Evolutionary conservation across 35 echinoderm and acorn worm genomes (phyloP).

Genomic region (Ptychodera flava): DNA sequence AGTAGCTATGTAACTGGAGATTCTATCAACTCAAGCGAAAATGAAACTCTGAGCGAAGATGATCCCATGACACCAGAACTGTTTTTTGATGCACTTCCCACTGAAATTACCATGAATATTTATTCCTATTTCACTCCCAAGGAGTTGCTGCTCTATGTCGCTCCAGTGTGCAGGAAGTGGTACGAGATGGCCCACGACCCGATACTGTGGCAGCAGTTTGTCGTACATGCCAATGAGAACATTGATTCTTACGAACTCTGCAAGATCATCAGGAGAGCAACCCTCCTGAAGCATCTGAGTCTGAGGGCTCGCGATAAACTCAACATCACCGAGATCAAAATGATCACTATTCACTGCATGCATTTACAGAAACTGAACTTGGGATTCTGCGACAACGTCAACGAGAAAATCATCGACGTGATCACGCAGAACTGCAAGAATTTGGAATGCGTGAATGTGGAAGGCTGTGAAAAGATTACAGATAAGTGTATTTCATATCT

Average conservation of each 20-base stretch:
- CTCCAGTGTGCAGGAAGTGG: conserved; percentile 44
- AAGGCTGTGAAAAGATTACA: conserved; percentile 41
- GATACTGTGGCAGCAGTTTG: conserved; percentile 41
- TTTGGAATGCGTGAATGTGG: conserved; percentile 30
- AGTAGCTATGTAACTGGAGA: too few species aligned
- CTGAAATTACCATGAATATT: conserved; percentile 39
- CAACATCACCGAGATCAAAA: conserved; percentile 22
- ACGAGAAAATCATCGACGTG: neutral
- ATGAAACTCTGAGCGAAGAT: too few species aligned
- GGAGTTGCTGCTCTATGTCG: conserved; percentile 25
- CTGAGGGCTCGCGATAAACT: conserved; percentile 30
- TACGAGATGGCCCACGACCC: conserved; percentile 26
- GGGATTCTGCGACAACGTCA: conserved; percentile 40
- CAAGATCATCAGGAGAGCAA: conserved; percentile 3
- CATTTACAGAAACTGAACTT: conserved; percentile 20
- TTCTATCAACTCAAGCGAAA: too few species aligned
- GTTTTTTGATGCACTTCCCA: conserved; percentile 17
- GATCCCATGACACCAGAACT: too few species aligned
- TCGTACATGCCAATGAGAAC: conserved; percentile 5
- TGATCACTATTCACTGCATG: conserved; percentile 19
- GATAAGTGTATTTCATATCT: conserved; percentile 21
- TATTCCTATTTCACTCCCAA: conserved; percentile 28
- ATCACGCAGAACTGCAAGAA: conserved; percentile 13
- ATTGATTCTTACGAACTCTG: conserved; percentile 17
- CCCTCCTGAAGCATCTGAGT: conserved; percentile 21